phyloP scores from a whole-genome alignment of 1,140 invertebrate species.

The Prorops nasuta region DNA sequence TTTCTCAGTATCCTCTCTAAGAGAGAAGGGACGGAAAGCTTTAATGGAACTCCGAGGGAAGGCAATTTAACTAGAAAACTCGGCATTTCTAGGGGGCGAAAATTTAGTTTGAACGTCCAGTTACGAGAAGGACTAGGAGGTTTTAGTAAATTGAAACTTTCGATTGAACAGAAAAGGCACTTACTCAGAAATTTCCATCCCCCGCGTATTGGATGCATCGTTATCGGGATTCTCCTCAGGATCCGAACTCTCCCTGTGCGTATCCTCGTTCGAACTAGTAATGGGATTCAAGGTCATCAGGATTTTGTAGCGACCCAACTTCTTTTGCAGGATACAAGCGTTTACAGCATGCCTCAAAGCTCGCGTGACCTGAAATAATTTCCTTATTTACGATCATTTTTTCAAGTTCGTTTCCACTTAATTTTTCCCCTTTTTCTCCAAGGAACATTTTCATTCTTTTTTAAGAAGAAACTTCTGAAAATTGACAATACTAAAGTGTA shows the following conservation, averaged over 20 bases:
- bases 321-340: slow-evolving; percentile 39
- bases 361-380: slow-evolving; percentile 35
- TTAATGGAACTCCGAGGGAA: too few species aligned
- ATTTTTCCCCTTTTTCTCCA: neutral
- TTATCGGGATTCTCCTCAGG: slow-evolving; percentile 1
- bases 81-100: too few species aligned
- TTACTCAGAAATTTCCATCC: neutral
- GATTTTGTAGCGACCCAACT: slow-evolving; percentile 42
- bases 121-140: too few species aligned
- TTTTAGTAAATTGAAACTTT: too few species aligned
- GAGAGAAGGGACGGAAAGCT: too few species aligned
- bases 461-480: too few species aligned
- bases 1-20: too few species aligned
- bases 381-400: neutral
- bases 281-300: slow-evolving; percentile 15
- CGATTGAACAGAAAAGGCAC: too few species aligned
- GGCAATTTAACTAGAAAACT: too few species aligned
- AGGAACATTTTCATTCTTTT: too few species aligned
- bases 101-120: too few species aligned
- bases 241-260: neutral
- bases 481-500: too few species aligned
- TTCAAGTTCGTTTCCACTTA: neutral
- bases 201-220: slow-evolving; percentile 4
- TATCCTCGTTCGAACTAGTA: slow-evolving; percentile 1
- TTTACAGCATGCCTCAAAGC: slow-evolving; percentile 46